Base-by-base conservation (phyloP, 2,797 vertebrate species). In the Chaunax sp. region DNA sequence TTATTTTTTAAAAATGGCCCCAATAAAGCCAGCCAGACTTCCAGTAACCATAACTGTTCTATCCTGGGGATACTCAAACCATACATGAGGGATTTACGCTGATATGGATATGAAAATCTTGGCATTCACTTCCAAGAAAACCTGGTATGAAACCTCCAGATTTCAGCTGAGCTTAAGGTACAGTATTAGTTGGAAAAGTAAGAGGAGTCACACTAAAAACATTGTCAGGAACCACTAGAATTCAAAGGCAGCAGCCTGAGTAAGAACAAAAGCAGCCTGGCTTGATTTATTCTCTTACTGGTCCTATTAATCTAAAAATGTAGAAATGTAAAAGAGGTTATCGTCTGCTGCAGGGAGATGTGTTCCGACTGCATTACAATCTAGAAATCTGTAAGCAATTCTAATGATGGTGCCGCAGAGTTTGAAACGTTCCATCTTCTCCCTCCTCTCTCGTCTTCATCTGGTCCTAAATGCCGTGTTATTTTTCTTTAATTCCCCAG, bases 401-500 rank as follows among this genome's bases (percentile, higher is more conserved):
- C 33, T 11, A 35, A 35, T 35, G 22, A 13, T n/a, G n/a, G n/a
- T n/a, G n/a, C n/a, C n/a, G n/a, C n/a, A n/a, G n/a, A n/a, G n/a
- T 41, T 37, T 41, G 5, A 18, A 7, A 40, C 13, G 6, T 25
- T 47, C 51, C 5, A 0, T 69, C 23, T 3, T 49, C 20, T 33
- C 9, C 20, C 3, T 19, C 11, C 16, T 23, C 25, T 3, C 14
- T 30, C 18, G 0, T 22, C 13, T 18, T 26, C 14, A 12, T 51
- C 11, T 46, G 41, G 12, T 45, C 52, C n/a, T 44, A 59, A 30
- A 43, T 37, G 37, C 2, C 37, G 11, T 38, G 4, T 30, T 30
- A 18, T 49, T 61, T n/a, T 41, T 33, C 12, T 73, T 50, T 25
- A 60, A 69, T 72, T 53, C 63, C 19, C 19, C 18, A 23, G 51